Conservation (phyloP, 2,113 vertebrate genomes). For the Myxocyprinus asiaticus region DNA sequence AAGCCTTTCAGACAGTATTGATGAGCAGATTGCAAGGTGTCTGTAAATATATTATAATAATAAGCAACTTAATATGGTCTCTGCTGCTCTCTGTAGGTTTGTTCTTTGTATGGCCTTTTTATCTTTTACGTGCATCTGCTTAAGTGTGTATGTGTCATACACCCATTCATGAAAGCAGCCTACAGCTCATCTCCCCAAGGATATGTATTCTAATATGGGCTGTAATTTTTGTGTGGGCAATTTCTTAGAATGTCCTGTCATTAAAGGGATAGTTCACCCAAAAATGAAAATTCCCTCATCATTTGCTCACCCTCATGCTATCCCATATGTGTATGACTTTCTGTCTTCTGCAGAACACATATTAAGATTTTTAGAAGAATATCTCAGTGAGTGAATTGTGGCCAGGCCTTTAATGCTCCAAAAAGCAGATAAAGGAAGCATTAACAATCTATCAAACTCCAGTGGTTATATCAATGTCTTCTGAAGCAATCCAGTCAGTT, state of each 20-base stretch:
- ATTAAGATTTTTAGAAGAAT: no score
- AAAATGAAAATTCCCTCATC: no score
- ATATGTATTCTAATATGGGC: constrained; percentile 1
- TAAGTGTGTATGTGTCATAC: constrained; percentile 3
- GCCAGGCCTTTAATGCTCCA: no score
- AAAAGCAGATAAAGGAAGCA: no score
- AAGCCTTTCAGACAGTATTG: background rate
- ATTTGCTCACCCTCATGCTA: no score
- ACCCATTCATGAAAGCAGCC: background rate
- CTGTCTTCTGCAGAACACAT: no score
- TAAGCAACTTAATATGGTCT: background rate
- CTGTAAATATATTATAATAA: constrained; percentile 16
- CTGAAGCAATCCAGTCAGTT: no score
- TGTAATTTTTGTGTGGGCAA: background rate
- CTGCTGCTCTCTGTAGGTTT: constrained; percentile 24
- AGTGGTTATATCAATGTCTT: no score
- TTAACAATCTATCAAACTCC: no score
- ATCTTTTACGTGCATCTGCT: background rate
- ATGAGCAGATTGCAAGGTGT: background rate
- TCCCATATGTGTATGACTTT: no score
- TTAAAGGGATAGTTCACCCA: background rate
- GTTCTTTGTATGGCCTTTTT: constrained; percentile 6
- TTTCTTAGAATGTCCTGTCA: background rate
- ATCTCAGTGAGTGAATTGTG: no score
- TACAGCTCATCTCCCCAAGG: background rate